Conservation (phyloP, 1,140 invertebrate genomes). For the Babylonia areolata region DNA sequence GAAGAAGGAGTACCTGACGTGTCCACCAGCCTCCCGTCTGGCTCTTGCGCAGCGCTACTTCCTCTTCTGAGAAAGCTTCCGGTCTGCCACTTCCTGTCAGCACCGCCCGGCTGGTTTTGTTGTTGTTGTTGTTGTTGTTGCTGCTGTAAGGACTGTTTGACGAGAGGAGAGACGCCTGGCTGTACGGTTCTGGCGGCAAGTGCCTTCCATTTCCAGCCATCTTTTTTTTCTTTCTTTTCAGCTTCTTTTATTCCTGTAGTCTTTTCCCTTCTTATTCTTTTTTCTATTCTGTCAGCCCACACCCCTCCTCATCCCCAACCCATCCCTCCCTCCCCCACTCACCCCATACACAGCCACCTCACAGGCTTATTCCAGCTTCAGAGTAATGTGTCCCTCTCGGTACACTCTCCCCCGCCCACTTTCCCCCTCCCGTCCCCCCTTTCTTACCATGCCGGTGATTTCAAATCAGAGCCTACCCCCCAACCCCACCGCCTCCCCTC, state of each 20-base stretch:
- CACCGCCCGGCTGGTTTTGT: background rate
- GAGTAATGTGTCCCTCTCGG: background rate
- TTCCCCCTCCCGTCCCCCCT: background rate
- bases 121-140: background rate
- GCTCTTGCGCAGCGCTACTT: constrained; percentile 70
- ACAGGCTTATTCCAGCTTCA: no score
- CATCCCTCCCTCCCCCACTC: no score
- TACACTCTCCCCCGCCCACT: background rate
- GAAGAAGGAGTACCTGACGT: constrained; percentile 58
- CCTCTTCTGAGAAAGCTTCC: constrained; percentile 57
- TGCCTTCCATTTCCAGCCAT: background rate
- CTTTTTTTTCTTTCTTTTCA: background rate
- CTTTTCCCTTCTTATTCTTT: background rate
- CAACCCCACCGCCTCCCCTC: no score
- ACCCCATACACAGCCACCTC: no score
- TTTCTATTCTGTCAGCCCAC: background rate
- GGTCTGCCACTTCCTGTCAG: background rate
- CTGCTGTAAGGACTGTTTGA: background rate
- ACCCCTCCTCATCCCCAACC: no score
- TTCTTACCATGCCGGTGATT: background rate
- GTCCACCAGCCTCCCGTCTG: constrained; percentile 61
- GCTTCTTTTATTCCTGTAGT: background rate
- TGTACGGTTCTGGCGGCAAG: background rate
- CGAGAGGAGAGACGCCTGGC: background rate
- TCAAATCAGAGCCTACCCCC: background rate